Evolutionary conservation across 2,113 vertebrate genomes (phyloP).

Genomic region (Halcyon senegalensis): DNA sequence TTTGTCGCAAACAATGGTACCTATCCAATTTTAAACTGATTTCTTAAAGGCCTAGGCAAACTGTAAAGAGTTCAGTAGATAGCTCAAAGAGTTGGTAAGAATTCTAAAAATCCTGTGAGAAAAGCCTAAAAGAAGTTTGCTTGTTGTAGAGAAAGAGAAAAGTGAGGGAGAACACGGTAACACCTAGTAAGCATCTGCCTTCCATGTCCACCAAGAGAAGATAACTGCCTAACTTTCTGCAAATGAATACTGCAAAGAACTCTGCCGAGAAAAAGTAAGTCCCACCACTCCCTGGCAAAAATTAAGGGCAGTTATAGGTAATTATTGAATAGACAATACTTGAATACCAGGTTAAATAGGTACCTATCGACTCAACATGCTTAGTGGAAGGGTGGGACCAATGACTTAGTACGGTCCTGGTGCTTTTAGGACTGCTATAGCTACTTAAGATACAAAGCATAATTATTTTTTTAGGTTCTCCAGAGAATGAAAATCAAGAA

Average conservation of each 20-base stretch:
- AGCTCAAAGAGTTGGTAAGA: neutral
- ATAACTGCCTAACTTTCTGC: neutral
- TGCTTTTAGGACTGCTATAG: neutral
- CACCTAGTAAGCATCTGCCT: neutral
- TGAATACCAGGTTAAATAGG: neutral
- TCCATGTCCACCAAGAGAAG: neutral
- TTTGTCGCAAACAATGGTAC: neutral
- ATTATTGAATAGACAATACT: neutral
- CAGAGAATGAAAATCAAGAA: slow-evolving; percentile 9
- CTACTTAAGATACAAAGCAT: neutral
- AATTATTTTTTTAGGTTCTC: neutral
- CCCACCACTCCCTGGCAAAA: neutral
- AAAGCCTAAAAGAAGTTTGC: neutral
- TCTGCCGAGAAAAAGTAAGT: neutral
- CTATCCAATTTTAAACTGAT: neutral
- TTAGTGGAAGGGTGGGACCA: neutral
- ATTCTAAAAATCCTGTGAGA: neutral
- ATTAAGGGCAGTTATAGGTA: neutral
- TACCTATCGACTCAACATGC: neutral
- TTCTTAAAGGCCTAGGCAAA: neutral
- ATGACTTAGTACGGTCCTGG: neutral
- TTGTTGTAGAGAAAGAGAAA: neutral
- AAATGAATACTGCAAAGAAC: neutral
- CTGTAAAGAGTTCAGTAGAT: neutral
- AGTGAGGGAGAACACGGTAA: neutral